A percentile compares a stretch with the other conserved stretches of the same genome.
These are phyloP conservation scores for Drosophila arawakana DNA, from an alignment of 1,140 invertebrate species.

Conservation along the genomic window DNA sequence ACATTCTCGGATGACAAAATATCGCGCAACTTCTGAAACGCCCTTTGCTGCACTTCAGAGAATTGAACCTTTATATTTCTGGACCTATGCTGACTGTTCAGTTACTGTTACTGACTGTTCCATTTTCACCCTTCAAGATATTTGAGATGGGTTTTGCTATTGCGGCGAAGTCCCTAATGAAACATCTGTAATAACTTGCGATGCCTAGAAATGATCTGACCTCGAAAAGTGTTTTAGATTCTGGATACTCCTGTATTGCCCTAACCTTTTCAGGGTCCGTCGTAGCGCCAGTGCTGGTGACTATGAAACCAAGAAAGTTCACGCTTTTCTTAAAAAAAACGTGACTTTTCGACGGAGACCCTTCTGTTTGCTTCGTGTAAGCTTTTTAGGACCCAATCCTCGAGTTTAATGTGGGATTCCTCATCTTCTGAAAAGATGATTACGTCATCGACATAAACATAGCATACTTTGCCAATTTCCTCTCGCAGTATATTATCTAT, in stretches of 20 bases:
- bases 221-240: slow-evolving; percentile 30
- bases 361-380: slow-evolving; percentile 81
- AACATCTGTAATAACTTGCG: slow-evolving; percentile 44
- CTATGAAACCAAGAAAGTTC: slow-evolving; percentile 19
- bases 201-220: slow-evolving; percentile 48
- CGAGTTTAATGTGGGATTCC: not conserved
- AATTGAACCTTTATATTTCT: slow-evolving; percentile 3
- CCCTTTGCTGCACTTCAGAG: too few species aligned
- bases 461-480: not conserved
- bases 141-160: slow-evolving; percentile 25
- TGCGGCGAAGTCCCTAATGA: slow-evolving; percentile 38
- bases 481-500: slow-evolving; percentile 34
- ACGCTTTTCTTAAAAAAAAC: slow-evolving; percentile 66
- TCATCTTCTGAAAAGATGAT: slow-evolving; percentile 25
- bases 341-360: slow-evolving; percentile 84
- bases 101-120: slow-evolving; percentile 10
- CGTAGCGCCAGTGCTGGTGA: slow-evolving; percentile 28
- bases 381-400: slow-evolving; percentile 27
- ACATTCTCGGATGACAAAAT: too few species aligned
- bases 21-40: too few species aligned
- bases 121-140: slow-evolving; percentile 32
- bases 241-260: slow-evolving; percentile 42
- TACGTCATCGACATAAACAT: slow-evolving; percentile 17
- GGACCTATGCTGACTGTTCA: not conserved
- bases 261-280: slow-evolving; percentile 51